Conservation (phyloP, 2,888 invertebrate genomes). For the Formica aserva region DNA sequence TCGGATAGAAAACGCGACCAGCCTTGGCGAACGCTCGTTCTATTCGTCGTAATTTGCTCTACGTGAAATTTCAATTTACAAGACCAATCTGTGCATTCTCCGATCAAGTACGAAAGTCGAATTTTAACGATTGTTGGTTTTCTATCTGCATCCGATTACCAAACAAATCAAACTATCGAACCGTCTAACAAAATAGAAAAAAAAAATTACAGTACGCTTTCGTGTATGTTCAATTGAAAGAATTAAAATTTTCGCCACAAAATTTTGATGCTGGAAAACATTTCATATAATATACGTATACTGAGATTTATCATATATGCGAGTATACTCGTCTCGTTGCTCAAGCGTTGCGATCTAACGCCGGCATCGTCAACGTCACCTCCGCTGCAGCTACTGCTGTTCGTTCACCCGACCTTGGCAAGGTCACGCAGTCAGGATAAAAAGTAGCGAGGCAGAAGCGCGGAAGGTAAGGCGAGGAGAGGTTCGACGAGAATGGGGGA, state of each 20-base stretch:
- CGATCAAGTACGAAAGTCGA: neutral
- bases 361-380: slow-evolving; percentile 54
- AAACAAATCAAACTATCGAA: neutral
- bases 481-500: slow-evolving; percentile 57
- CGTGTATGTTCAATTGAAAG: neutral
- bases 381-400: slow-evolving; percentile 72
- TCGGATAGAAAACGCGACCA: slow-evolving; percentile 24
- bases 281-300: neutral
- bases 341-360: slow-evolving; percentile 27
- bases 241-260: neutral
- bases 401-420: slow-evolving; percentile 86
- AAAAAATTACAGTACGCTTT: neutral
- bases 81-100: neutral
- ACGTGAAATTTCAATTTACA: slow-evolving; percentile 59
- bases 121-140: slow-evolving; percentile 22
- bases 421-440: slow-evolving; percentile 82
- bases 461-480: slow-evolving; percentile 73
- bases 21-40: slow-evolving; percentile 20
- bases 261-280: neutral
- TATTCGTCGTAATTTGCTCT: slow-evolving; percentile 15
- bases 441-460: slow-evolving; percentile 70
- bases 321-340: slow-evolving; percentile 2
- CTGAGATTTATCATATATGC: neutral
- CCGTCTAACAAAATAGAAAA: neutral
- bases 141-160: slow-evolving; percentile 37